phyloP scores from a whole-genome alignment of 2,888 invertebrate genomes.

The Microctonus aethiopoides region DNA sequence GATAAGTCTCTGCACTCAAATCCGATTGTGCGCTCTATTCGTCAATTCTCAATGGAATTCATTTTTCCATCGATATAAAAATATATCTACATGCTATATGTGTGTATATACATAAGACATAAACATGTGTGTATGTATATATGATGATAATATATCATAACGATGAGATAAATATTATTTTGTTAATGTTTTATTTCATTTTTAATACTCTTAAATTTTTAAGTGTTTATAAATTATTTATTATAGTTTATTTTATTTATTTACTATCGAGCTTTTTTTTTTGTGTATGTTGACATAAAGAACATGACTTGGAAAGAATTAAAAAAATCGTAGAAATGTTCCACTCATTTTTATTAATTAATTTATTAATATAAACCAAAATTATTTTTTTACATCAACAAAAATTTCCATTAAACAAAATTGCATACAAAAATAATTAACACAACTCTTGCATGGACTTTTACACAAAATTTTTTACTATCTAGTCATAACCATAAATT shows the following conservation, averaged over 20 bases:
- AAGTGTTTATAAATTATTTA: not conserved
- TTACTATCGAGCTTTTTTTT: not conserved
- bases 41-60: slow-evolving; percentile 28
- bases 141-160: slow-evolving; percentile 11
- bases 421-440: too few species aligned
- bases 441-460: too few species aligned
- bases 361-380: too few species aligned
- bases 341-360: too few species aligned
- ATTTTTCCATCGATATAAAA: slow-evolving; percentile 24
- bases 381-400: too few species aligned
- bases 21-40: slow-evolving; percentile 21
- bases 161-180: slow-evolving; percentile 11
- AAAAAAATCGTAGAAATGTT: too few species aligned
- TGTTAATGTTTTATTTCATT: slow-evolving; percentile 22
- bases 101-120: not conserved
- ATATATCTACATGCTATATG: not conserved
- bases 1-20: slow-evolving; percentile 29
- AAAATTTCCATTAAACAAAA: too few species aligned
- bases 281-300: not conserved
- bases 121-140: not conserved
- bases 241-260: not conserved
- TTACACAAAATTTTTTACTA: too few species aligned
- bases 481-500: too few species aligned
- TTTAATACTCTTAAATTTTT: not conserved
- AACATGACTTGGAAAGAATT: too few species aligned